Percentiles rank a stretch among this genome's conserved stretches.
Conservation (phyloP, 2,888 invertebrate genomes). For the Nomada hirtipes region DNA sequence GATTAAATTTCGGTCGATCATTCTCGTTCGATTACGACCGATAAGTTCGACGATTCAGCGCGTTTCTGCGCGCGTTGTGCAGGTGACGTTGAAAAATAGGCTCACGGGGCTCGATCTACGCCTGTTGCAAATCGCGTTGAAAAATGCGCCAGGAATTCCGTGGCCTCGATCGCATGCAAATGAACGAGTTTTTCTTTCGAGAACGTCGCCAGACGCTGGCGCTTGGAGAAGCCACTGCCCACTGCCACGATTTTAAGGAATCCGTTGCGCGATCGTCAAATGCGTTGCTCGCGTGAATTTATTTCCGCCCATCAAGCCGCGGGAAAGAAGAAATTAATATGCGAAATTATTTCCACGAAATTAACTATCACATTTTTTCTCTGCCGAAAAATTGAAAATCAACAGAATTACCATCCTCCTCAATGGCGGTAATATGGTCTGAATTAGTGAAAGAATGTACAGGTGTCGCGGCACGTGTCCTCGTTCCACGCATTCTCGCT, state of each 20-base stretch:
- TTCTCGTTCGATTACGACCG: constrained; percentile 55
- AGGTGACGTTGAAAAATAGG: constrained; percentile 48
- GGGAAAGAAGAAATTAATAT: neutral
- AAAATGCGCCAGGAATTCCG: constrained; percentile 33
- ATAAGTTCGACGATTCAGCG: constrained; percentile 46
- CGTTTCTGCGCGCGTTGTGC: constrained; percentile 29
- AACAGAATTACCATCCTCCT: too few species aligned
- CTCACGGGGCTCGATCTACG: constrained; percentile 7
- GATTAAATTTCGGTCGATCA: constrained; percentile 57
- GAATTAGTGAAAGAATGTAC: too few species aligned
- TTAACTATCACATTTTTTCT: too few species aligned
- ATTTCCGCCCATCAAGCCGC: neutral
- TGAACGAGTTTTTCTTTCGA: constrained; percentile 1
- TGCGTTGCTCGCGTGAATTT: neutral
- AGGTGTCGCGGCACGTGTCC: too few species aligned
- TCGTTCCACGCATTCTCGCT: constrained; percentile 23
- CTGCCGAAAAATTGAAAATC: too few species aligned
- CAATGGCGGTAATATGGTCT: too few species aligned
- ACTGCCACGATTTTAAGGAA: neutral
- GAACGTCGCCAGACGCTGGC: neutral
- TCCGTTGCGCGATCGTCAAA: neutral
- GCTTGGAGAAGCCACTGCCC: neutral
- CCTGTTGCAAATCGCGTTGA: constrained; percentile 24
- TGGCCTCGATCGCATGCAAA: constrained; percentile 41
- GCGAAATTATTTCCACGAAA: too few species aligned